A percentile compares a stretch with the other conserved stretches of the same genome.
phyloP scores from a whole-genome alignment of 1,140 invertebrate genomes.

The Bombus waltoni region DNA sequence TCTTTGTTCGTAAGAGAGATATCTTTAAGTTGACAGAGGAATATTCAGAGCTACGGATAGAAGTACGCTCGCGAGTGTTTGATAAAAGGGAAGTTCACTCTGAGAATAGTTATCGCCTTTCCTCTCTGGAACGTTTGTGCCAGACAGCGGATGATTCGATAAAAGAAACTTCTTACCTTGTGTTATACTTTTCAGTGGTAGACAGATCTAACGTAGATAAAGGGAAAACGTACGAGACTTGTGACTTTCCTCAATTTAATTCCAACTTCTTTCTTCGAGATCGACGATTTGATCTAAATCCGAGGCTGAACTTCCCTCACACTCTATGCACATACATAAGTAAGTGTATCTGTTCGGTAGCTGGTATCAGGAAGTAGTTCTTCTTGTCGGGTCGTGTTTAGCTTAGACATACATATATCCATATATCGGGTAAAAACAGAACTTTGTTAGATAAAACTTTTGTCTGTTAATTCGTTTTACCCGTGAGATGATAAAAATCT shows the following conservation, averaged over 20 bases:
- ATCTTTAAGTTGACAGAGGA: not conserved
- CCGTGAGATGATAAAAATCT: not conserved
- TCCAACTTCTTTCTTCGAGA: slow-evolving; percentile 14
- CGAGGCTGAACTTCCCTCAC: not conserved
- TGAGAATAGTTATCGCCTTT: no score
- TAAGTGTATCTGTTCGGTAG: slow-evolving; percentile 15
- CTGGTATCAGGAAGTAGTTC: slow-evolving; percentile 1
- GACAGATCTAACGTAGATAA: not conserved
- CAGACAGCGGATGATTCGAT: not conserved
- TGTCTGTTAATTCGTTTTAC: no score
- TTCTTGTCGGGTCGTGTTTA: no score
- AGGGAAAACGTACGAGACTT: slow-evolving; percentile 7
- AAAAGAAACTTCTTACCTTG: not conserved
- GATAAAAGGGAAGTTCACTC: not conserved
- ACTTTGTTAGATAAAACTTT: no score
- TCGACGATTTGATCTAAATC: slow-evolving; percentile 36
- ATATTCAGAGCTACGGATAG: not conserved
- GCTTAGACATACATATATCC: not conserved
- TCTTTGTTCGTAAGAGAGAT: not conserved
- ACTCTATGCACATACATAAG: slow-evolving; percentile 3
- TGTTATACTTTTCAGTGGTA: slow-evolving; percentile 15
- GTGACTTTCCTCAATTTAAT: slow-evolving; percentile 22
- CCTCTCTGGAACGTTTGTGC: not conserved
- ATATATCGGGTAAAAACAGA: not conserved
- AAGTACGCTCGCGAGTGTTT: not conserved